These are phyloP conservation scores for Phasia obesa DNA, from an alignment of 2,888 invertebrate species.

Conservation along the genomic window DNA sequence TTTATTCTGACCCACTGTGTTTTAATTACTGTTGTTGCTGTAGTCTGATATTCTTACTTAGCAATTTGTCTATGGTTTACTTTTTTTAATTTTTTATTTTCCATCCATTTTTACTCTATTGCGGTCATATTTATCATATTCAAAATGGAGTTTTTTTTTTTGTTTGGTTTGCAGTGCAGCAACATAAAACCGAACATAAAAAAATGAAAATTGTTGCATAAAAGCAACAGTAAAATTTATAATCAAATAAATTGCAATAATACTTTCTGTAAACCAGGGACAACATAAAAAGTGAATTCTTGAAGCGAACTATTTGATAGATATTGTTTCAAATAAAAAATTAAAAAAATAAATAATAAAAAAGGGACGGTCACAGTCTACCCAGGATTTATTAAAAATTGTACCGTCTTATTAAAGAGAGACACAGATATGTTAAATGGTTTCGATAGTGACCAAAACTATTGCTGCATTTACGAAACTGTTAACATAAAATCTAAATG, in stretches of 20 bases:
- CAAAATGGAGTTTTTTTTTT: slow-evolving; percentile 44
- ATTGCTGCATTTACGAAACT: too few species aligned
- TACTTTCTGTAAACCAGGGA: not conserved
- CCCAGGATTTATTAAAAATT: too few species aligned
- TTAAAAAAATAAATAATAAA: too few species aligned
- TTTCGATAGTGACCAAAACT: too few species aligned
- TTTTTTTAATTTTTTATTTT: not conserved
- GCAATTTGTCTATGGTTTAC: slow-evolving; percentile 61
- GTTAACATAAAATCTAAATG: too few species aligned
- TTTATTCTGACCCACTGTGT: not conserved
- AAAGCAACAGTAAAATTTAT: slow-evolving; percentile 58
- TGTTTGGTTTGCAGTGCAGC: slow-evolving; percentile 5
- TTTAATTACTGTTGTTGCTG: slow-evolving; percentile 29
- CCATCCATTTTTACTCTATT: slow-evolving; percentile 55
- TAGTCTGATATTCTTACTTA: slow-evolving; percentile 36
- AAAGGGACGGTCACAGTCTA: too few species aligned
- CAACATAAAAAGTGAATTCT: not conserved
- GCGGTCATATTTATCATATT: slow-evolving; percentile 66
- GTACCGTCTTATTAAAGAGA: too few species aligned
- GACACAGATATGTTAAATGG: too few species aligned
- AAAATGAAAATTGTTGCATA: slow-evolving; percentile 55
- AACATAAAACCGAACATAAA: slow-evolving; percentile 11
- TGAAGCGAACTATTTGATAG: not conserved
- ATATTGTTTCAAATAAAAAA: not conserved
- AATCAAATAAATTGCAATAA: slow-evolving; percentile 56